A percentile compares a stretch with the other conserved stretches of the same genome.
Conservation (phyloP, 2,888 invertebrate genomes). For the Sialis lutaria region DNA sequence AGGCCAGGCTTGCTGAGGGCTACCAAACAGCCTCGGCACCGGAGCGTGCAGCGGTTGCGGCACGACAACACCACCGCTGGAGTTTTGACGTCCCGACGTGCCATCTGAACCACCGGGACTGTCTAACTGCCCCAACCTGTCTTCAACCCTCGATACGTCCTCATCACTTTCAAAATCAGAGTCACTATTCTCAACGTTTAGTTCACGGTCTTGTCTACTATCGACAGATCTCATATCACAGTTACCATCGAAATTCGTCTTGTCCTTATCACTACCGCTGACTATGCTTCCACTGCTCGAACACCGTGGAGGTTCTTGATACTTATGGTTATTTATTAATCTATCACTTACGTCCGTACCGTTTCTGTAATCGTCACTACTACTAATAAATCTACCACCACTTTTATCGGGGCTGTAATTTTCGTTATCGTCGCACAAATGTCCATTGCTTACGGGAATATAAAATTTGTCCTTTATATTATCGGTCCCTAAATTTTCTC, state of each 20-base stretch:
- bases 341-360: not conserved
- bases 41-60: constrained; percentile 46
- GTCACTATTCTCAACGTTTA: constrained; percentile 5
- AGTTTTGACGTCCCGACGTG: constrained; percentile 29
- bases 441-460: not conserved
- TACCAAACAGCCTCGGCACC: constrained; percentile 34
- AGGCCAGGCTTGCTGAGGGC: constrained; percentile 36
- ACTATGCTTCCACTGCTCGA: not conserved
- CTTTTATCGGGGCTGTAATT: not conserved
- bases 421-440: not conserved
- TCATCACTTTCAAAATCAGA: constrained; percentile 3
- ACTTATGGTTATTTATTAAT: not conserved
- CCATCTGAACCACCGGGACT: constrained; percentile 23
- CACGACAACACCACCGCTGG: constrained; percentile 39
- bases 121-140: constrained; percentile 15
- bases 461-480: not conserved
- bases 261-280: not conserved
- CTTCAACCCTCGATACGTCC: constrained; percentile 28
- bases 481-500: not conserved
- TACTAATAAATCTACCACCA: not conserved
- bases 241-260: not conserved
- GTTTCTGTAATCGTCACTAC: not conserved
- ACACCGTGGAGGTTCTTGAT: not conserved
- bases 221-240: not conserved
- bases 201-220: constrained; percentile 1